Evolutionary conservation across 2,113 vertebrate genomes (phyloP), one percentile per base, ranked within the genome.

Genomic region (Clupea harengus): DNA sequence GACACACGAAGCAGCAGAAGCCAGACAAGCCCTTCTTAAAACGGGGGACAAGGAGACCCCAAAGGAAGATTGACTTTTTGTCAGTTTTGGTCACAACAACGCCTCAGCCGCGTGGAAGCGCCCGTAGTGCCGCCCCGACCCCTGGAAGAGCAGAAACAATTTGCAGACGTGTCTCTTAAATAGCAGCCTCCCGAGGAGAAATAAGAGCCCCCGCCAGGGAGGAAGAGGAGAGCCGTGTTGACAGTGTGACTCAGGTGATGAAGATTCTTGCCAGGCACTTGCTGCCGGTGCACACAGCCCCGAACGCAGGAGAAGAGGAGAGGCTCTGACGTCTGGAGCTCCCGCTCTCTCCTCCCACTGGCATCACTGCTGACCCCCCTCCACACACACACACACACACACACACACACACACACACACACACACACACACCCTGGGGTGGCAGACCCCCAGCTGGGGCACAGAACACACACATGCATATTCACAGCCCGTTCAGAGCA

Each of bases 181-280:
- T 50, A 28, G 64, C 25, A 1, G 45, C 45, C 20, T 85, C 85
- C 84, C 2, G 45, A 49, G 84, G 82, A 83, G 50, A 81, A 86
- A 86, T 80, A 25, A 81, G 60, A n/a, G 28, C 2, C 10, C 6
- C 25, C 25, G 64, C 82, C 46, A 88, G 45, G 32, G 44, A 87
- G 67, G 50, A 32, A 18, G 22, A 82, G 75, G 32, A 80, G 82
- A 88, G 32, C 17, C 78, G 22, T 64, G 44, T 18, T 85, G 87
- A 83, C 84, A 85, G 81, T 45, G 46, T 57, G 87, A 67, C 87
- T 82, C 82, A 82, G 82, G 83, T 85, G 88, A 78, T 50, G 28
- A 18, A 50, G 80, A 84, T n/a, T 28, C 64, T 10, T 72, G 9
- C n/a, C 9, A 28, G 64, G n/a, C 25, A 3, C 64, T 10, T 8